Percentiles rank a stretch among this genome's conserved stretches.
These are phyloP conservation scores for Indicator maculatus DNA, from an alignment of 2,113 vertebrate species.

Conservation along the genomic window DNA sequence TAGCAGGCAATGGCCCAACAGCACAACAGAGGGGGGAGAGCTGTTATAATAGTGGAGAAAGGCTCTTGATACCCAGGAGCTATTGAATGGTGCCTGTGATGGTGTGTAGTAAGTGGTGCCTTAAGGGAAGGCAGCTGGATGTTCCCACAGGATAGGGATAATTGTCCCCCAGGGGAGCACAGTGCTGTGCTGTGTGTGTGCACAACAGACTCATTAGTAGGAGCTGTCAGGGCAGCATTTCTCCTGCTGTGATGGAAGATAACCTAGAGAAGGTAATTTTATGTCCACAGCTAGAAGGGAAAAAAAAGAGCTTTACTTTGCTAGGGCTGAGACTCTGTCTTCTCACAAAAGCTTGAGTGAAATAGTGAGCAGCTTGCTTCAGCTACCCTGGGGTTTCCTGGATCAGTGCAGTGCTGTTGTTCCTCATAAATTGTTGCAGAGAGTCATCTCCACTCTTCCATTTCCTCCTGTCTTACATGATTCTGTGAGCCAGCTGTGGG, in stretches of 20 bases:
- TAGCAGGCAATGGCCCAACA: neutral
- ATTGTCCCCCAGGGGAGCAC: neutral
- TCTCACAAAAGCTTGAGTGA: neutral
- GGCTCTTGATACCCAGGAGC: neutral
- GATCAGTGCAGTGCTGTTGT: neutral
- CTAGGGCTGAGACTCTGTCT: neutral
- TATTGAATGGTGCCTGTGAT: neutral
- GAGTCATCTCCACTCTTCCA: neutral
- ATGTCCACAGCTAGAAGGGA: neutral
- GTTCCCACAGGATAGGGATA: neutral
- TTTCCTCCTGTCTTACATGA: neutral
- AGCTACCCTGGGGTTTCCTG: neutral
- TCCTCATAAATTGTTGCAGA: neutral
- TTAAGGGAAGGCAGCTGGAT: neutral
- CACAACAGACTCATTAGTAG: neutral
- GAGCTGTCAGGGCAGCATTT: neutral
- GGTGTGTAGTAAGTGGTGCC: constrained; percentile 6
- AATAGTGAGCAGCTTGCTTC: neutral
- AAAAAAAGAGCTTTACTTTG: neutral
- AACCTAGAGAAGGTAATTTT: neutral
- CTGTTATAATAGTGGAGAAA: neutral
- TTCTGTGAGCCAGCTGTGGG: constrained; percentile 5
- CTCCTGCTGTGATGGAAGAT: neutral
- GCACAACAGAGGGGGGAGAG: neutral
- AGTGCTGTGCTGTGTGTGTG: neutral